Percentiles rank a stretch among this genome's conserved stretches.
phyloP scores from a whole-genome alignment of 2,113 vertebrate species.

The Brachyhypopomus gauderio region DNA sequence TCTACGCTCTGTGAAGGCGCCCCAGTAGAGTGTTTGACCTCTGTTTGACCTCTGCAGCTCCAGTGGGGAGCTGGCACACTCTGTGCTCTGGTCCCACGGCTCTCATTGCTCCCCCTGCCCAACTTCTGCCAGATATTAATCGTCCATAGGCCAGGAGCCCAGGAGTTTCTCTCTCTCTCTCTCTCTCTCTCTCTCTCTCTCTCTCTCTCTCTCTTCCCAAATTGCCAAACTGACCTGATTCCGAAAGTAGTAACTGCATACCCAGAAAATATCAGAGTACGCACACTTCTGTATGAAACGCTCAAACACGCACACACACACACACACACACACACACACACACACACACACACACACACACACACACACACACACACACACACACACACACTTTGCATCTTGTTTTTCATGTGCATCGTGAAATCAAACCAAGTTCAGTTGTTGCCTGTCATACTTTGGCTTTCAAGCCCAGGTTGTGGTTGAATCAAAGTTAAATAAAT shows the following conservation, averaged over 20 bases:
- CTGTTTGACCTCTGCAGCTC: slow-evolving; percentile 40
- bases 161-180: neutral
- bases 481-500: neutral
- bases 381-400: neutral
- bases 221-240: slow-evolving; percentile 47
- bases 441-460: neutral
- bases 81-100: slow-evolving; percentile 33
- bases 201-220: slow-evolving; percentile 10
- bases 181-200: slow-evolving; percentile 26
- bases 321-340: slow-evolving; percentile 3
- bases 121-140: slow-evolving; percentile 41
- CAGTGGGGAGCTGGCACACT: slow-evolving; percentile 46
- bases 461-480: neutral
- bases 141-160: slow-evolving; percentile 41
- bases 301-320: slow-evolving; percentile 10
- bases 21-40: slow-evolving; percentile 51
- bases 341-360: neutral
- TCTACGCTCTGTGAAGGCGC: slow-evolving; percentile 47
- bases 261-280: neutral
- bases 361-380: neutral
- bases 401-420: neutral
- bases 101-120: slow-evolving; percentile 18
- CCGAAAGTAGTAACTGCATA: slow-evolving; percentile 29
- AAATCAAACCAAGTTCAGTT: neutral
- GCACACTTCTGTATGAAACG: neutral